Evolutionary conservation across 2,888 invertebrate genomes (phyloP), one percentile per base, ranked within the genome.

Genomic region (Lepidonotus clava): DNA sequence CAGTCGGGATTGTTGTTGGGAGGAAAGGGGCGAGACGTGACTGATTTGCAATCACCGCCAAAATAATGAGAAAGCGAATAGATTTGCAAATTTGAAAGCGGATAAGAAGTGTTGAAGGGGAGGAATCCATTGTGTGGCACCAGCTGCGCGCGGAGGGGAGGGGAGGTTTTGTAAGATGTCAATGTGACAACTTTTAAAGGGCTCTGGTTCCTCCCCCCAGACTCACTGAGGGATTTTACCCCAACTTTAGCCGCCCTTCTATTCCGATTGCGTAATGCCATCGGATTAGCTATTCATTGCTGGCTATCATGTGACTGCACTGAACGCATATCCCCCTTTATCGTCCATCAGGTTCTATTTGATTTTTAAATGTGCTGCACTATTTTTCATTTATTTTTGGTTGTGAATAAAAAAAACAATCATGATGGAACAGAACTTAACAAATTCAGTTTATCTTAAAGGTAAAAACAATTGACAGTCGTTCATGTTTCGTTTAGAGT

Each of bases 61-160:
- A 71, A 71, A 71, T 71, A 71, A 36, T 71, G 71, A 71, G 71
- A 71, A 71, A 71, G 71, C 38, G 38, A 34, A 14, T 36, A 71
- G 71, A 71, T 71, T 71, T 71, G 71, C 36, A 71, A 71, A 71
- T 71, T 71, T 71, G 36, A 71, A 71, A 71, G 18, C 46, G 46
- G 18, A 46, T 46, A 46, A 46, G 46, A 46, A 46, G 46, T 46
- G 8, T 46, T 18, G 11, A 14, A 28, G 61, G 28, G 28, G 61
- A 61, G 28, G 28, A 61, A 61, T 61, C 61, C 61, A 61, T 61
- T 61, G 28, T 11, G 61, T 28, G n/a, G 61, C 11, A 24, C 28
- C 61, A 61, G 61, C 61, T 71, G 71, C 36, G 21, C 28, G 32
- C 18, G 8, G 46, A 46, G 18, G 46, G 46, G 18, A 46, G 46